Percentiles rank a stretch among this genome's conserved stretches.
Evolutionary conservation across 1,140 invertebrate species (phyloP).

Genomic region (Drosophila cardini): DNA sequence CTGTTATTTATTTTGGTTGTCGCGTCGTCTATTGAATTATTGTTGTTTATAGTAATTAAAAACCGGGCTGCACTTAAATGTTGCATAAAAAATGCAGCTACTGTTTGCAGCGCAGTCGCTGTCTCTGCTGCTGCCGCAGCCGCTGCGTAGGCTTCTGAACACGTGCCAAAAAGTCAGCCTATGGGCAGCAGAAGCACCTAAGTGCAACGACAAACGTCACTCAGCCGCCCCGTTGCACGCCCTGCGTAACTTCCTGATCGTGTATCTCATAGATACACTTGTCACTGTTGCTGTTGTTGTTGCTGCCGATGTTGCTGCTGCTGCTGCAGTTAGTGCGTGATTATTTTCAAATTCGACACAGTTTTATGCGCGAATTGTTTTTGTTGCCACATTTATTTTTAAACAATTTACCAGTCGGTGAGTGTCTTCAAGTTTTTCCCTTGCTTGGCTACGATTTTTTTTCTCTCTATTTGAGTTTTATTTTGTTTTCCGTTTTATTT

Average conservation of each 20-base stretch:
- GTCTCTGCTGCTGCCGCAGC: conserved; percentile 17
- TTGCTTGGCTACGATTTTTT: conserved; percentile 43
- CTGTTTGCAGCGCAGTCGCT: conserved; percentile 14
- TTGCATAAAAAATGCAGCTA: conserved; percentile 71
- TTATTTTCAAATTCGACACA: conserved; percentile 84
- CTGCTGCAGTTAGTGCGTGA: conserved; percentile 74
- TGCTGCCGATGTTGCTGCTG: conserved; percentile 22
- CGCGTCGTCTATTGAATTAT: conserved; percentile 61
- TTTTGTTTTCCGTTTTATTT: conserved; percentile 20
- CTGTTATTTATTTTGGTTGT: conserved; percentile 47
- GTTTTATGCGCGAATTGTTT: conserved; percentile 77
- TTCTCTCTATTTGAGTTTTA: conserved; percentile 7
- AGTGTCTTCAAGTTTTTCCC: conserved; percentile 42
- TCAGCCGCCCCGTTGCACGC: conserved; percentile 58
- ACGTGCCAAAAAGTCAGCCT: conserved; percentile 72
- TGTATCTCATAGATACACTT: conserved; percentile 49
- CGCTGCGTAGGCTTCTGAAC: conserved; percentile 58
- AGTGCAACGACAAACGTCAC: conserved; percentile 75
- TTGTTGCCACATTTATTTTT: conserved; percentile 76
- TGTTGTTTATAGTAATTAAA: conserved; percentile 77
- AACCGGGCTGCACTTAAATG: conserved; percentile 75
- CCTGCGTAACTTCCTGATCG: conserved; percentile 50
- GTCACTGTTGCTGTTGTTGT: conserved; percentile 21
- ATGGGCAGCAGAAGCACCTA: conserved; percentile 34
- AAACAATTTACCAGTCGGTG: conserved; percentile 55